Evolutionary conservation across 2,113 vertebrate species (phyloP).

Genomic region (Tenebrosternarchus preto): DNA sequence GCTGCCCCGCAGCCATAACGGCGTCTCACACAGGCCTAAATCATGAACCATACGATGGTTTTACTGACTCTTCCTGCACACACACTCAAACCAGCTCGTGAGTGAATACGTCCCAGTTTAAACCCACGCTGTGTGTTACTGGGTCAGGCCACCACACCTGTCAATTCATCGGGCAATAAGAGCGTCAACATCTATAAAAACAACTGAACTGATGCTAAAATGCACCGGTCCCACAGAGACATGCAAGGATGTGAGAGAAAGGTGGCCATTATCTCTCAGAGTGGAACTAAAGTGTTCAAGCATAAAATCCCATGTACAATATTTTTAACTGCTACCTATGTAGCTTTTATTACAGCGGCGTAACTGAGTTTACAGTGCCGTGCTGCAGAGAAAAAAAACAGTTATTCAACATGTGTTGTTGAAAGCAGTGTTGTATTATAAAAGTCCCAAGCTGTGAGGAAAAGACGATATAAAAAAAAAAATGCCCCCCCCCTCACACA

Average conservation of each 20-base stretch:
- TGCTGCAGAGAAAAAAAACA: background rate
- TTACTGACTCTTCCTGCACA: slow-evolving; percentile 30
- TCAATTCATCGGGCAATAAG: background rate
- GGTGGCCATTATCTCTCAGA: background rate
- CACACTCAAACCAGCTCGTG: slow-evolving; percentile 1
- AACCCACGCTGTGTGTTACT: background rate
- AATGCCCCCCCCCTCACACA: background rate
- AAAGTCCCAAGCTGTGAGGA: background rate
- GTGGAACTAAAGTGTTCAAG: too few species aligned
- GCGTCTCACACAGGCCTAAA: slow-evolving; percentile 20
- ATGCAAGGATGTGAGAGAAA: background rate
- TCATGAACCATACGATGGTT: slow-evolving; percentile 31
- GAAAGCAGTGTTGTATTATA: background rate
- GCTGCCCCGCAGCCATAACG: slow-evolving; percentile 32
- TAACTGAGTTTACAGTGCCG: background rate
- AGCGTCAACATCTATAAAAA: background rate
- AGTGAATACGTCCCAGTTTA: background rate
- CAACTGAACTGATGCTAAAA: background rate
- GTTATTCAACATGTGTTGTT: background rate
- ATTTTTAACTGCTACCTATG: background rate
- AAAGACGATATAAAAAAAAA: background rate
- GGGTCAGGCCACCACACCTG: background rate
- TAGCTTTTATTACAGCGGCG: too few species aligned
- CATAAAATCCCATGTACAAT: background rate
- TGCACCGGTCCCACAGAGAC: background rate